phyloP scores from a whole-genome alignment of 2,113 vertebrate genomes.

The Antennarius striatus region DNA sequence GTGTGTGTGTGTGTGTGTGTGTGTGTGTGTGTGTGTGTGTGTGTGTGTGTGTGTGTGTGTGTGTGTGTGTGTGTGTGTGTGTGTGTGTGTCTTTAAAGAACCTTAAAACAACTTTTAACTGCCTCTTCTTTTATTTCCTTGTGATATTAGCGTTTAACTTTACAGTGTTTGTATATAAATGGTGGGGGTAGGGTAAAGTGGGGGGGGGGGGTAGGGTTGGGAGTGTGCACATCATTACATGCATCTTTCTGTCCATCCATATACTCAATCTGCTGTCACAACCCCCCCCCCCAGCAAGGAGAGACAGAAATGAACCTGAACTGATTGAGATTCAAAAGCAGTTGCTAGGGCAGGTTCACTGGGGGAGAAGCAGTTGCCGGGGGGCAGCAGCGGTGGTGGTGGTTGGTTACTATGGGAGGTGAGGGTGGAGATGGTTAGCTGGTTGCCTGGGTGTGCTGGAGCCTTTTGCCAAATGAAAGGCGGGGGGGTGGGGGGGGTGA shows the following conservation, averaged over 20 bases:
- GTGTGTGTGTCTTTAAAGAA: constrained; percentile 16
- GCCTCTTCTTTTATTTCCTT: not conserved
- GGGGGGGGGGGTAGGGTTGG: too few species aligned
- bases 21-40: constrained; percentile 11
- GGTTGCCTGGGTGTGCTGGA: constrained; percentile 63
- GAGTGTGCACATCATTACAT: too few species aligned
- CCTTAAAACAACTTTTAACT: constrained; percentile 15
- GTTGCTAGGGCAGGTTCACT: constrained; percentile 74
- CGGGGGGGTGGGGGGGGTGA: constrained; percentile 70
- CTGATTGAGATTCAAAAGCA: constrained; percentile 77
- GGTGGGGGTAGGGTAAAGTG: too few species aligned
- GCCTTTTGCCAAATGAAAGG: constrained; percentile 88
- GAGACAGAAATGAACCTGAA: constrained; percentile 74
- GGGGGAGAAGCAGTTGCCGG: constrained; percentile 77
- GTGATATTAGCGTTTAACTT: too few species aligned
- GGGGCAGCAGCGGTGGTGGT: constrained; percentile 50
- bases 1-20: constrained; percentile 33
- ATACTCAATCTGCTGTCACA: constrained; percentile 41
- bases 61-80: constrained; percentile 26
- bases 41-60: constrained; percentile 3
- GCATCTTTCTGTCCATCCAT: constrained; percentile 31
- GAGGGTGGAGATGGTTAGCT: constrained; percentile 36
- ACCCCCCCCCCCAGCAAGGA: constrained; percentile 30
- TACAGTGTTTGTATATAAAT: too few species aligned
- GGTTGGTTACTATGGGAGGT: constrained; percentile 52